Evolutionary conservation across 2,888 invertebrate species (phyloP).

Genomic region (Epiblema foenella): DNA sequence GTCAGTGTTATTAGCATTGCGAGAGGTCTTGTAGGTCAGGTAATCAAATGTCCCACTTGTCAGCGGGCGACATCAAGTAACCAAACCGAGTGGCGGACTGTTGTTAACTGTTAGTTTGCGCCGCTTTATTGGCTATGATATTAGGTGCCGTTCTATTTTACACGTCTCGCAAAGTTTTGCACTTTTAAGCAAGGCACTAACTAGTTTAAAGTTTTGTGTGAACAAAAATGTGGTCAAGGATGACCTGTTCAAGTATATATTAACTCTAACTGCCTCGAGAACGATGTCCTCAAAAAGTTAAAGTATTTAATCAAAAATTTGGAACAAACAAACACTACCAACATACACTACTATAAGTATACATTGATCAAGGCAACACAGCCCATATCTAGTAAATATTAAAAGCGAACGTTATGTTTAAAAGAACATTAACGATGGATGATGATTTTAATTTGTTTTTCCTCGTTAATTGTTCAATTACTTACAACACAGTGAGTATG

Average conservation of each 20-base stretch:
- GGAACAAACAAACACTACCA: not conserved
- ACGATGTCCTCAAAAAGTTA: not conserved
- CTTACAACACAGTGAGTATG: constrained; percentile 3
- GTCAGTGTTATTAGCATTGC: constrained; percentile 32
- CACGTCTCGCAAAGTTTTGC: constrained; percentile 38
- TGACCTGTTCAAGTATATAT: constrained; percentile 11
- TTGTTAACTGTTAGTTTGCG: constrained; percentile 73
- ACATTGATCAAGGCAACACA: too few species aligned
- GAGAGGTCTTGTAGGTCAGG: constrained; percentile 71
- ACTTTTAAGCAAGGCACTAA: constrained; percentile 7
- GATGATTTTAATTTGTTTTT: constrained; percentile 6
- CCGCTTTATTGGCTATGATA: constrained; percentile 63
- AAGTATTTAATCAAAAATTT: not conserved
- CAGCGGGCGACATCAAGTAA: constrained; percentile 68
- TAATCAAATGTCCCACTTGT: constrained; percentile 78
- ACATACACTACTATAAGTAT: too few species aligned
- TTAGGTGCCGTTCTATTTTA: constrained; percentile 49
- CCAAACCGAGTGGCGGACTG: constrained; percentile 70
- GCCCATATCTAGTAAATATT: not conserved
- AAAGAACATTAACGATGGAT: not conserved
- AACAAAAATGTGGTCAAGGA: constrained; percentile 41
- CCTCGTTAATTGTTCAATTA: constrained; percentile 21
- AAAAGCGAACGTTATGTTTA: not conserved
- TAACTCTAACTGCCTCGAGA: not conserved
- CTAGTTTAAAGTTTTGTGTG: constrained; percentile 11